These are phyloP conservation scores for Xiphophorus birchmanni DNA, from an alignment of 2,797 vertebrate species.

Conservation along the genomic window DNA sequence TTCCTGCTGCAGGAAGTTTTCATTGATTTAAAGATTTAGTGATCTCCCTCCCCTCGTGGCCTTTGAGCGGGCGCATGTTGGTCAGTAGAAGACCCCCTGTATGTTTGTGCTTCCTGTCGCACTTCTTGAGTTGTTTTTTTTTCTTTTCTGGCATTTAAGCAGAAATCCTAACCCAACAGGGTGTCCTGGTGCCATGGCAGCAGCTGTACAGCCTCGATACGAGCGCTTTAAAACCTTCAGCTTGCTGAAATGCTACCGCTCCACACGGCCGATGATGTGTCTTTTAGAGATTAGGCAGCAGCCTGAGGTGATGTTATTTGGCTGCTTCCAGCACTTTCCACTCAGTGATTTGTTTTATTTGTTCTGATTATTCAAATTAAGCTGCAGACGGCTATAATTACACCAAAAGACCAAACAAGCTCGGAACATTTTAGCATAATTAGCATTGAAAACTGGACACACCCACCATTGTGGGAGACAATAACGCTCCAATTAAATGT, in stretches of 20 bases:
- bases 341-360: not conserved
- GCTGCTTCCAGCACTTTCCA: not conserved
- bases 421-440: not conserved
- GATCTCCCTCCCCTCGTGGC: constrained; percentile 12
- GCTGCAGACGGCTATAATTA: not conserved
- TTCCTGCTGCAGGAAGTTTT: constrained; percentile 18
- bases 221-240: constrained; percentile 5
- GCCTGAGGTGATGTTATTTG: not conserved
- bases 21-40: constrained; percentile 44
- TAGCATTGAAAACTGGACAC: not conserved
- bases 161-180: constrained; percentile 10
- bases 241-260: constrained; percentile 3
- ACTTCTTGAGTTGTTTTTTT: not conserved
- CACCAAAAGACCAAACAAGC: not conserved
- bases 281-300: not conserved
- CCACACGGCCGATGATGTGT: not conserved
- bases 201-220: constrained; percentile 40
- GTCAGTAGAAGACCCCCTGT: constrained; percentile 42
- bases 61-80: constrained; percentile 1
- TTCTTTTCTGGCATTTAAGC: constrained; percentile 11
- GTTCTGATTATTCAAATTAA: constrained; percentile 3
- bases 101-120: not conserved
- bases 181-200: not conserved
- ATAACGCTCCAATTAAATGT: constrained; percentile 6
- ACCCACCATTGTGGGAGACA: not conserved